These are phyloP conservation scores for Boleophthalmus pectinirostris DNA, from an alignment of 2,113 vertebrate species.

Conservation along the genomic window DNA sequence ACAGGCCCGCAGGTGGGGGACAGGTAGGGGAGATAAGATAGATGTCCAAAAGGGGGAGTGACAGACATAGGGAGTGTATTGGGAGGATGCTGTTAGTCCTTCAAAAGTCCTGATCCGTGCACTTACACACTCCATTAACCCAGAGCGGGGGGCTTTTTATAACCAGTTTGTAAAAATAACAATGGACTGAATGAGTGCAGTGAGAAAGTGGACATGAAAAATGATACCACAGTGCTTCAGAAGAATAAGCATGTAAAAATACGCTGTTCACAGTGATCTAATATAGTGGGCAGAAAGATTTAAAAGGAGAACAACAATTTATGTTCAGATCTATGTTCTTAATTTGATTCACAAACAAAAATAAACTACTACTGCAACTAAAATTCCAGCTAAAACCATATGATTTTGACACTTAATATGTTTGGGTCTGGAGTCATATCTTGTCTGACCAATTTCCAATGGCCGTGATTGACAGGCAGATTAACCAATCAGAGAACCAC, in stretches of 20 bases:
- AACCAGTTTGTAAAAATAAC: constrained; percentile 4
- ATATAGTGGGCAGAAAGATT: neutral
- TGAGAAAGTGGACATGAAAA: neutral
- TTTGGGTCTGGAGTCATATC: too few relatives aligned
- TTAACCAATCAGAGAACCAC: too few relatives aligned
- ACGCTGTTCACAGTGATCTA: neutral
- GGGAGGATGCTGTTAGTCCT: constrained; percentile 13
- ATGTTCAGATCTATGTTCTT: too few relatives aligned
- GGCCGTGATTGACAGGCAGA: too few relatives aligned
- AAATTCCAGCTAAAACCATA: too few relatives aligned
- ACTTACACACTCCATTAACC: neutral
- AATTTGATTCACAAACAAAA: too few relatives aligned
- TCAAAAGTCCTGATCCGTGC: constrained; percentile 12
- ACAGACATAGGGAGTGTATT: constrained; percentile 17
- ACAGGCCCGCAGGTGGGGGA: constrained; percentile 48
- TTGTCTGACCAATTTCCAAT: too few relatives aligned
- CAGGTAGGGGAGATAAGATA: constrained; percentile 54
- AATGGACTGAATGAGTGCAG: neutral
- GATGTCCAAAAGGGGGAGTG: constrained; percentile 36
- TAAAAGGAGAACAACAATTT: too few relatives aligned
- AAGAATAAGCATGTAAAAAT: neutral
- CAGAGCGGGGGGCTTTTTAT: neutral
- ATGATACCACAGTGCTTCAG: neutral
- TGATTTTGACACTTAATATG: too few relatives aligned
- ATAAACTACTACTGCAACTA: too few relatives aligned